These are phyloP conservation scores for Caenorhabditis zanzibari DNA, from an alignment of 2,888 invertebrate species.

Conservation along the genomic window DNA sequence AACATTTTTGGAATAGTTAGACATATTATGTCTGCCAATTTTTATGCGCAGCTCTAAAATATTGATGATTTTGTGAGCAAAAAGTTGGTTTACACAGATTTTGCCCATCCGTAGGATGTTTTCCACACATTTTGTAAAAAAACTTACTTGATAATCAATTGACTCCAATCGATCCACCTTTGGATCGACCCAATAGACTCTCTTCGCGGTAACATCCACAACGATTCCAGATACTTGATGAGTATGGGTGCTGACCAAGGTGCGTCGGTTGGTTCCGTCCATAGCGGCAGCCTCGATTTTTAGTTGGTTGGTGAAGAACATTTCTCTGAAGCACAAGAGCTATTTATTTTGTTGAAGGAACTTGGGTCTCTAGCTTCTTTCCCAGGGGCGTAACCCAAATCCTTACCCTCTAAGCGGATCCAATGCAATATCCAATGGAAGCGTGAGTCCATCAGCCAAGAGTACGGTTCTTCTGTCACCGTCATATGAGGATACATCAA, in stretches of 20 bases:
- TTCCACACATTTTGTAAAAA: no score
- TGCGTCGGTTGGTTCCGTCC: conserved; percentile 92
- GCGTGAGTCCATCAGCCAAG: conserved; percentile 92
- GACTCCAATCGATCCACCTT: conserved; percentile 96
- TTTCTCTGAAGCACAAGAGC: conserved; percentile 85
- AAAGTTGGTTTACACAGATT: no score
- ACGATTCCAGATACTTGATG: conserved; percentile 88
- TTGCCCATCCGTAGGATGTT: no score
- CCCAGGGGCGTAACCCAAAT: no score
- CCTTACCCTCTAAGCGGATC: conserved; percentile 91
- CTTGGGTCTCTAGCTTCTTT: no score
- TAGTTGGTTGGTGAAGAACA: conserved; percentile 87
- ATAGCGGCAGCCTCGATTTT: conserved; percentile 91
- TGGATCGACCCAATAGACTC: conserved; percentile 97
- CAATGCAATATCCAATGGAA: conserved; percentile 93
- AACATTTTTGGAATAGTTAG: no score
- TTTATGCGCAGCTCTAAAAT: no score
- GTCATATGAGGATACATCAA: conserved; percentile 93
- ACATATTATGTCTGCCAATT: no score
- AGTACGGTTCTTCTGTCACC: conserved; percentile 93
- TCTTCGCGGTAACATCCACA: conserved; percentile 92
- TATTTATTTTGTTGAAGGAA: no score
- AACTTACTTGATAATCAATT: conserved; percentile 91
- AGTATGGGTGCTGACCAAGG: conserved; percentile 93
- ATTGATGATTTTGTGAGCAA: no score